Evolutionary conservation across 2,113 vertebrate species (phyloP), one percentile per base, ranked within the genome.

Genomic region (Geothlypis trichas): DNA sequence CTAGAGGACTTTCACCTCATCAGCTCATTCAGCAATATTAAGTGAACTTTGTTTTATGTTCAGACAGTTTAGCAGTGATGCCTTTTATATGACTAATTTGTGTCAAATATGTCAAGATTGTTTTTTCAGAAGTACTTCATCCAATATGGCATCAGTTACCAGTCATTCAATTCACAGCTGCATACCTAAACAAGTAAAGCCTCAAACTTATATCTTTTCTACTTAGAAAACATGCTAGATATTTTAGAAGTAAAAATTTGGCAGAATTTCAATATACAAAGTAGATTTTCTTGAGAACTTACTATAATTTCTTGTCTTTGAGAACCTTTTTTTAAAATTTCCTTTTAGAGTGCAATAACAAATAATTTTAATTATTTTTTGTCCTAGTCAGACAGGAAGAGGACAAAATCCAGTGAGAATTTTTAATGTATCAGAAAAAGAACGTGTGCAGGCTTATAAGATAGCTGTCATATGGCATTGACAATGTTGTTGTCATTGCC

Each of bases 1-100:
- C 57, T 93, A 89, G 89, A 97, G 91, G 96, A 96, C 93, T 97
- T 73, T 41, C 59, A 55, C 23, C 52, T 71, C 74, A 86, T 84
- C 65, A 96, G 85, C 87, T 96, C 91, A 95, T 97, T 97, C 96
- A 97, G 93, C 93, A 97, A 80, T 96, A 97, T 97, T 95, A 97
- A 96, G 80, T 95, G 94, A 97, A 96, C 95, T 97, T 96, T 96
- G 78, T 96, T 98, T 97, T 95, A 69, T 98, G 97, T 95, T 97
- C 95, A 97, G 66, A 92, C 87, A 93, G 95, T 96, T 98, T 98
- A 98, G 84, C 93, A 96, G 75, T 96, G 83, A 97, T 98, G 94
- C 91, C 93, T 97, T 92, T 98, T 97, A 95, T 90, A 82, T 80
- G 73, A 95, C 90, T 97, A 97, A 98, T 98, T 97, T 98, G 91